These are phyloP conservation scores for Meloidogyne chitwoodi DNA, from an alignment of 1,140 invertebrate species.

Conservation along the genomic window DNA sequence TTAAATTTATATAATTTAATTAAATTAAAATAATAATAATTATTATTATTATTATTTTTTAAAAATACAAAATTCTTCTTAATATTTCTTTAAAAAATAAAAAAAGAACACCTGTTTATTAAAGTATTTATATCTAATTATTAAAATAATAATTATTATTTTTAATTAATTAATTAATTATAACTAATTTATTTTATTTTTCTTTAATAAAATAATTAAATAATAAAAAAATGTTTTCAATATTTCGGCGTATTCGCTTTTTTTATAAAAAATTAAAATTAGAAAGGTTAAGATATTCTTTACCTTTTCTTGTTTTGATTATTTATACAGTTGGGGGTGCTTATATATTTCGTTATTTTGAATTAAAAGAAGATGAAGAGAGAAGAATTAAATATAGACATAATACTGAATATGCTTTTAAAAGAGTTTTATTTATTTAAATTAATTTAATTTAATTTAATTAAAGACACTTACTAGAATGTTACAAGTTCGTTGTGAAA, in stretches of 20 bases:
- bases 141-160: too few species aligned
- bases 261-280: slow-evolving; percentile 47
- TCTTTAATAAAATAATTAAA: not conserved
- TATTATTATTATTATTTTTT: too few species aligned
- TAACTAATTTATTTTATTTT: not conserved
- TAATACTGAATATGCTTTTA: slow-evolving; percentile 50
- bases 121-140: too few species aligned
- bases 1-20: too few species aligned
- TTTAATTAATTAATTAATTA: not conserved
- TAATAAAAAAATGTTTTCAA: not conserved
- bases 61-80: too few species aligned
- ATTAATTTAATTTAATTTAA: not conserved
- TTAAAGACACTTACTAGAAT: slow-evolving; percentile 30
- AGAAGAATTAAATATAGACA: slow-evolving; percentile 33
- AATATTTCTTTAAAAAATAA: too few species aligned
- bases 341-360: slow-evolving; percentile 45
- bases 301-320: slow-evolving; percentile 45
- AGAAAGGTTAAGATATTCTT: slow-evolving; percentile 28
- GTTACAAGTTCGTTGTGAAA: slow-evolving; percentile 44
- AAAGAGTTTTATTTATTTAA: slow-evolving; percentile 34
- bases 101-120: too few species aligned
- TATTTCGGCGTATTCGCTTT: slow-evolving; percentile 35
- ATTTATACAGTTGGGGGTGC: slow-evolving; percentile 44
- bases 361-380: slow-evolving; percentile 40
- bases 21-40: too few species aligned